Base-by-base conservation (phyloP, 2,797 vertebrate species). In the Pantherophis alleghaniensis region DNA sequence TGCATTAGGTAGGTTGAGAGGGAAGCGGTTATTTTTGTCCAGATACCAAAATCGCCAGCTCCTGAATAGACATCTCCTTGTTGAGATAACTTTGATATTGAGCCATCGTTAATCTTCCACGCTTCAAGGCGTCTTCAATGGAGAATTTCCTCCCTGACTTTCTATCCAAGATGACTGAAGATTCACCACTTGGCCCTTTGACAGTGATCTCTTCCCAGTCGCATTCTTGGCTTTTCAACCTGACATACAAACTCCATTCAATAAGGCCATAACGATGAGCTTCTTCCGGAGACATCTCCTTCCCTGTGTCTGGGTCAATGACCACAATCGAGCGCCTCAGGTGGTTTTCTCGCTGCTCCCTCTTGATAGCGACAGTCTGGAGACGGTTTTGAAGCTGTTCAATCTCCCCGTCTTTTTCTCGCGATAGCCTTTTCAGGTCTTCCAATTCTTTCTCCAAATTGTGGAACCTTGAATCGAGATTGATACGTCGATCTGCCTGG, bases 171-270 rank as follows among this genome's bases (percentile, higher is more conserved):
- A 99, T 99, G 92, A 99, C 98, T 0, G 98, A 99, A 0, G 99
- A 99, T 93, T 99, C 99, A 13, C 99, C 99, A 0, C 92, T 98
- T 22, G 99, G 99, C 56, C 99, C 99, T 94, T 99, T 99, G 83
- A 99, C 97, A 0, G 98, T 97, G 94, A 99, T 99, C 97, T 99
- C 99, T 96, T 99, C 99, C 99, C 99, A 99, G 96, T 99, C 99
- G 0, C 99, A 99, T 96, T 99, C 99, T 96, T 99, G 99, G 95
- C 98, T 98, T 96, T 99, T 98, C 95, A 99, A 98, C 95, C 99
- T 99, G 96, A 99, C 98, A 10, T 98, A 99, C 98, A 99, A 99
- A 96, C 98, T 99, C 99, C 99, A 99, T 90, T 99, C 98, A 2
- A 99, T 99, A 94, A 99, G 98, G n/a, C 99, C 99, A 0, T 98